Evolutionary conservation across 2,113 vertebrate genomes (phyloP).

Genomic region (Phaethornis superciliosus): DNA sequence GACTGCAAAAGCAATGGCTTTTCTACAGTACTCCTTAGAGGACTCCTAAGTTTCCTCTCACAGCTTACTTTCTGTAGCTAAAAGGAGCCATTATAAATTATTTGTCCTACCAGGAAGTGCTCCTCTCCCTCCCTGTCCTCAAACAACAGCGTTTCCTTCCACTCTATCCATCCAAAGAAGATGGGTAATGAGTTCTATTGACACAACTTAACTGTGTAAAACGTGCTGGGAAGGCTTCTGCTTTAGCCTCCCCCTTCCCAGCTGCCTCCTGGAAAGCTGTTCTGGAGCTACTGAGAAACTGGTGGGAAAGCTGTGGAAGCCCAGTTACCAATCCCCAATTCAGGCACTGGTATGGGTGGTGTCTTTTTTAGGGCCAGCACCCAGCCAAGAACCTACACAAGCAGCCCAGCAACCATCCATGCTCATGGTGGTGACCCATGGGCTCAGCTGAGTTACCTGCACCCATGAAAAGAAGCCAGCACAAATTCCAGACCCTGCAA

Average conservation of each 20-base stretch:
- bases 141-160: rapidly evolving
- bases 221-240: neutral
- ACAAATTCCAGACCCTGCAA: neutral
- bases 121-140: neutral
- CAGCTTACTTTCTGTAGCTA: neutral
- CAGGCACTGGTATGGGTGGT: too few species aligned
- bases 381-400: neutral
- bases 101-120: neutral
- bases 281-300: neutral
- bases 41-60: neutral
- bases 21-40: neutral
- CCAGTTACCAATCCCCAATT: neutral
- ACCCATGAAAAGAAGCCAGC: neutral
- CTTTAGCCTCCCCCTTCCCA: neutral
- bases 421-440: neutral
- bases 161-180: neutral
- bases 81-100: neutral
- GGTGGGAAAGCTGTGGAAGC: neutral
- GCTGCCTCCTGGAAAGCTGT: neutral
- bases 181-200: neutral
- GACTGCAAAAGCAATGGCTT: neutral
- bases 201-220: neutral
- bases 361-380: neutral
- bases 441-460: neutral
- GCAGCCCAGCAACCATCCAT: rapidly evolving